Base-by-base conservation (phyloP, 2,797 vertebrate genomes). In the Huso huso region DNA sequence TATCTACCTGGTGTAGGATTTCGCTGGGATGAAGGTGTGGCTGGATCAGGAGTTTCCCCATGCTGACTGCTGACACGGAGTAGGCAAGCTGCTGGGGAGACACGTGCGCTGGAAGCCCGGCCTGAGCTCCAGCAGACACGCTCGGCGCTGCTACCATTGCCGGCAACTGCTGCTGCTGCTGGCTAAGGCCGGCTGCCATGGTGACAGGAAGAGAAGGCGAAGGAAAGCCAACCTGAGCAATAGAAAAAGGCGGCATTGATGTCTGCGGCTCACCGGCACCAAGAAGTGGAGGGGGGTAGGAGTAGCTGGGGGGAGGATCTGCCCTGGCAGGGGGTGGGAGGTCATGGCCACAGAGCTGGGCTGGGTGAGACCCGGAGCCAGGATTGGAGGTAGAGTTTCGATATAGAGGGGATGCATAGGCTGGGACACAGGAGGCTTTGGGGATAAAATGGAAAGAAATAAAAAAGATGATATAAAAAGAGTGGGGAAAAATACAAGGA, bases 61-160 rank as follows among this genome's bases (percentile, higher is more conserved):
- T 92, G 88, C 84, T 91, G 88, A 87, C 88, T 83, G 92, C 87
- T 77, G 94, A 92, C 87, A 95, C 83, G 84, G 90, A 84, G 76
- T 89, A 88, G 80, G 88, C 87, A 78, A 93, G 86, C 72, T 88
- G 87, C 72, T 89, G 91, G 57, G 89, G 83, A 82, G 86, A 84
- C 75, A 80, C 80, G 82, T 90, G 89, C 80, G 83, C 79, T 73
- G 85, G 85, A 75, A 90, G 82, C 77, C 90, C 83, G 77, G 86
- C 77, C 79, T 63, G 75, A 77, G 75, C 65, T 69, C 72, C 71
- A 1, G 81, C 57, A 18, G 87, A 59, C 68, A 68, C 85, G 66
- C 77, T 81, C 9, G 86, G 82, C 60, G 84, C 67, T 12, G 81
- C 61, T 7, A 83, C 62, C 58, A 81, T 73, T 0, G 76, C 71